Percentiles rank a stretch among this genome's conserved stretches.
Conservation (phyloP, 2,797 vertebrate species). For the Dromococcyx pavoninus region DNA sequence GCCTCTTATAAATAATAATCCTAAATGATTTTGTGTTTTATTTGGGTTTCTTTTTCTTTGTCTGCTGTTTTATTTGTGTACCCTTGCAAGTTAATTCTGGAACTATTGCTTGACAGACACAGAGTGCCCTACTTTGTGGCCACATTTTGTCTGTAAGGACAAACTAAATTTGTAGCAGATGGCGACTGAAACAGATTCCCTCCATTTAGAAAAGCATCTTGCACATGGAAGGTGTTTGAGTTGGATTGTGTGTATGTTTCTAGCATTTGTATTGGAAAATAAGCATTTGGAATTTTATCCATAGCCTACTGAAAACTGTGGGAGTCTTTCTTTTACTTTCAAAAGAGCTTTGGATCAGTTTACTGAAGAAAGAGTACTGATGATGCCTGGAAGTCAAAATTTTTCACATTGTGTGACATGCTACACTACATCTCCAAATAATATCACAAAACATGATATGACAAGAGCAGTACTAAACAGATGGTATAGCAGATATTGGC, state of each 20-base stretch:
- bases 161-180: slow-evolving; percentile 19
- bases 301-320: neutral
- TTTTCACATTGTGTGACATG: neutral
- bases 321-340: neutral
- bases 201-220: neutral
- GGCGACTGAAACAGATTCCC: neutral
- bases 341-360: neutral
- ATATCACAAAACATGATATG: slow-evolving; percentile 34
- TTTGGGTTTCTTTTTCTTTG: neutral
- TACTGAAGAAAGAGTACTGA: neutral
- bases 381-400: neutral
- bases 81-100: neutral
- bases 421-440: slow-evolving; percentile 40
- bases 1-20: neutral
- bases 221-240: neutral
- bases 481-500: slow-evolving; percentile 34
- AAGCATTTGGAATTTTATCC: neutral
- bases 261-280: slow-evolving; percentile 26
- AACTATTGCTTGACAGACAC: neutral
- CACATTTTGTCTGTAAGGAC: neutral
- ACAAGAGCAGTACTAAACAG: slow-evolving; percentile 56
- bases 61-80: neutral
- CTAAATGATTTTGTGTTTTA: neutral
- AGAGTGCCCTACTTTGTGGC: neutral
- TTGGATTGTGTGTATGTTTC: neutral